A percentile compares a stretch with the other conserved stretches of the same genome.
Evolutionary conservation across 2,888 invertebrate genomes (phyloP).

Genomic region (Eupithecia subumbrata): DNA sequence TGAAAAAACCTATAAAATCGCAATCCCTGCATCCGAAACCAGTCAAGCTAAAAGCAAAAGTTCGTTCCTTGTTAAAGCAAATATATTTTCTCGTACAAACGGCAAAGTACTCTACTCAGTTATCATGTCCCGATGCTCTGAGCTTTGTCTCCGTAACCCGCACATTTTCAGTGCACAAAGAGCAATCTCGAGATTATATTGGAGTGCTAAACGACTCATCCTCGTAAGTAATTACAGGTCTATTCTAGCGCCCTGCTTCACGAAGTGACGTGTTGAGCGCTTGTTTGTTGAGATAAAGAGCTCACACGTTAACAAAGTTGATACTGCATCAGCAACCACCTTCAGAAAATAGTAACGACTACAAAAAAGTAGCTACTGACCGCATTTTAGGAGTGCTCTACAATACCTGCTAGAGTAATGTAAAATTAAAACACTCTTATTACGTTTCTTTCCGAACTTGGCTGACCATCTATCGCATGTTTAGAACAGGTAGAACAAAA

Average conservation of each 20-base stretch:
- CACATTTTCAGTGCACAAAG: conserved; percentile 27
- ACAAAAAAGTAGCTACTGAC: neutral
- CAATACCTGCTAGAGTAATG: neutral
- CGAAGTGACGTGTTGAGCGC: neutral
- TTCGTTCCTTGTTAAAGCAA: conserved; percentile 21
- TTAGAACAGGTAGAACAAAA: neutral
- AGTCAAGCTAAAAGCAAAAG: conserved; percentile 18
- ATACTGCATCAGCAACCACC: neutral
- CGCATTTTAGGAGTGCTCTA: neutral
- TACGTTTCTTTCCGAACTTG: neutral
- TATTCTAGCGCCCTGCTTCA: conserved; percentile 7
- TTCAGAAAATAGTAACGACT: neutral
- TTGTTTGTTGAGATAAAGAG: conserved; percentile 1
- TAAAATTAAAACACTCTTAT: neutral
- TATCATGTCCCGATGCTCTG: conserved; percentile 30
- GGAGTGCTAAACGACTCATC: conserved; percentile 8
- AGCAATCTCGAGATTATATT: conserved; percentile 15
- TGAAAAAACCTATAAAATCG: neutral
- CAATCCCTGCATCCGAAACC: conserved; percentile 7
- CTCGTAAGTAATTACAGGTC: conserved; percentile 19
- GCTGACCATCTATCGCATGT: neutral
- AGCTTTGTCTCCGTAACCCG: conserved; percentile 25
- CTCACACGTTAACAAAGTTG: neutral
- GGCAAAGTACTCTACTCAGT: conserved; percentile 28
- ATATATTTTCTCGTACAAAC: conserved; percentile 16